Percentiles rank a stretch among this genome's conserved stretches.
phyloP scores from a whole-genome alignment of 2,888 invertebrate species.

The Ectemnius continuus region DNA sequence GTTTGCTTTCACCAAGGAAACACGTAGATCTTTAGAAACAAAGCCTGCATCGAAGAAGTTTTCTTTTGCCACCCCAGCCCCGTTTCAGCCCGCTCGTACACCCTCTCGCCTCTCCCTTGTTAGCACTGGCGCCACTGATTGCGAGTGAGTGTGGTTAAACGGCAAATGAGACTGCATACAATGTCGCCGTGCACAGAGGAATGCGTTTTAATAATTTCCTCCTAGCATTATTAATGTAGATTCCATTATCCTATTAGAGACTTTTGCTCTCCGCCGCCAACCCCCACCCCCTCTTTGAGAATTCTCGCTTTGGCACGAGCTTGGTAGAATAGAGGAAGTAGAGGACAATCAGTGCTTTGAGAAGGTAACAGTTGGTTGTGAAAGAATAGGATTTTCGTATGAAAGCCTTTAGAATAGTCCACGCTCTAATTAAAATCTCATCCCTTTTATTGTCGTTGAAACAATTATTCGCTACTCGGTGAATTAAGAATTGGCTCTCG shows the following conservation, averaged over 20 bases:
- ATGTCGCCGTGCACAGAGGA: background rate
- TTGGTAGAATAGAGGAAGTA: background rate
- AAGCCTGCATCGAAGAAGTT: background rate
- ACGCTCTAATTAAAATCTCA: too few relatives aligned
- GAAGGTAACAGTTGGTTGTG: too few relatives aligned
- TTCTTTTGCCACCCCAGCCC: background rate
- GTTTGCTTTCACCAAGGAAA: too few relatives aligned
- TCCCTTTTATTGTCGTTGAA: too few relatives aligned
- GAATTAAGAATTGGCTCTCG: too few relatives aligned
- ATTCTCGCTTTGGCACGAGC: constrained; percentile 12
- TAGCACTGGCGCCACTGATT: background rate
- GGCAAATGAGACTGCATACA: constrained; percentile 26
- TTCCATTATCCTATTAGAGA: constrained; percentile 1
- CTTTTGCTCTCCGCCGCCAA: too few relatives aligned
- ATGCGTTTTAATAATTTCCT: constrained; percentile 16
- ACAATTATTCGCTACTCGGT: too few relatives aligned
- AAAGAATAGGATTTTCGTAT: too few relatives aligned
- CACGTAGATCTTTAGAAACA: too few relatives aligned
- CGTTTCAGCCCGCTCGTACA: too few relatives aligned
- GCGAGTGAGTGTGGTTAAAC: constrained; percentile 6
- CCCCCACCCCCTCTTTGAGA: background rate
- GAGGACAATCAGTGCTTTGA: background rate
- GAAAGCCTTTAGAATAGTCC: too few relatives aligned
- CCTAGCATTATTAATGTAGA: constrained; percentile 15
- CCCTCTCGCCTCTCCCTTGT: too few relatives aligned